Base-by-base conservation (phyloP, 2,113 vertebrate genomes). In the Pygoscelis antarcticus region DNA sequence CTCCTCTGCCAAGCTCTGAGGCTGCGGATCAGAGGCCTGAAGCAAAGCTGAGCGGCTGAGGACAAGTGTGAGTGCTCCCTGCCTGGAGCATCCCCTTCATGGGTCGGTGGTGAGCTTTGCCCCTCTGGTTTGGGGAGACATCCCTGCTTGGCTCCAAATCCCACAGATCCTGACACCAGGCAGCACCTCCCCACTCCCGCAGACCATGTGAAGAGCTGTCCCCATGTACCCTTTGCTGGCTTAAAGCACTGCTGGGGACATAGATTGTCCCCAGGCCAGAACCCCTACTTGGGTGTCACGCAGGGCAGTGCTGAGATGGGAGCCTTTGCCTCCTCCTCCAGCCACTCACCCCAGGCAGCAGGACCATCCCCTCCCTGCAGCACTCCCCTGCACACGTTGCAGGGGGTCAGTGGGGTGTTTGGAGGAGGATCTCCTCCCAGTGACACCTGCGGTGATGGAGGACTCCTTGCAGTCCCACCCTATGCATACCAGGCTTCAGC, bases 361-460 rank as follows among this genome's bases (percentile, higher is more conserved):
- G 22, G 3, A 29, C 7, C 25, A 7, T 16, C 36, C 40, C 4
- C 3, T 6, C 42, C 12, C 61, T 5, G 16, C 75, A 40, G 60
- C 27, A 4, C 17, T 54, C 6, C 22, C 70, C 12, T 3, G 1
- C 11, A 1, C 51, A 18, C 0, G 0, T 11, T 6, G 10, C 18
- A 26, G 57, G 17, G 60, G 15, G 21, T 17, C 3, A 0, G 36
- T 9, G 42, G 74, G 16, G 9, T 13, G 40, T 40, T 16, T 0
- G 0, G 32, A 25, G 8, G 19, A 38, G 30, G 3, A 21, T 32
- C 14, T 47, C 26, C 30, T 68, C 32, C 4, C 40, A 5, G 36
- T 40, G 69, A n/a, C 23, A 51, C 36, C 61, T 7, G 9, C 2
- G 0, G 44, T 16, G 68, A 57, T 25, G 62, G 29, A 62, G 72